A percentile compares a stretch with the other conserved stretches of the same genome.
phyloP scores from a whole-genome alignment of 2,797 vertebrate species.

The Thripadectes ignobilis region DNA sequence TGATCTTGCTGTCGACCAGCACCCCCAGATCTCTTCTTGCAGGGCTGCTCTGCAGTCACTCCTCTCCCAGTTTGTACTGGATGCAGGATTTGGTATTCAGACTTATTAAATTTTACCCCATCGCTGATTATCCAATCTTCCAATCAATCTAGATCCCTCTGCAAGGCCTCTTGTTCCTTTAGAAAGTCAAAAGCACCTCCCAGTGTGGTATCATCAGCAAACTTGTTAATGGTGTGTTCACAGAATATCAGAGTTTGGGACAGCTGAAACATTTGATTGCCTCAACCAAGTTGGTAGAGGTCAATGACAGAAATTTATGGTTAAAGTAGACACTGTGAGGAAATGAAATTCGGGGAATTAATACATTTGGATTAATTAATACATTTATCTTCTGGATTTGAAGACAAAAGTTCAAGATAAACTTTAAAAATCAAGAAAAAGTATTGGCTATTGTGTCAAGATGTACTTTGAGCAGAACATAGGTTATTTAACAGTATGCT shows the following conservation, averaged over 20 bases:
- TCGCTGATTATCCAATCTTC: accelerated
- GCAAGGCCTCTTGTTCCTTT: background rate
- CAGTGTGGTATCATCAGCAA: background rate
- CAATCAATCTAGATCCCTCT: background rate
- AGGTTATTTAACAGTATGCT: background rate
- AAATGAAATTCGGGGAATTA: background rate
- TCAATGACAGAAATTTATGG: background rate
- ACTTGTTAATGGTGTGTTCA: background rate
- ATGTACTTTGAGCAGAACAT: background rate
- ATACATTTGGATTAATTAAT: background rate
- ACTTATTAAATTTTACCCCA: background rate
- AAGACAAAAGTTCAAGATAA: background rate
- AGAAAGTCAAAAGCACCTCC: background rate
- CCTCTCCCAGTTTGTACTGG: background rate
- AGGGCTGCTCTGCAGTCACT: background rate
- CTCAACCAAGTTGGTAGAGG: background rate
- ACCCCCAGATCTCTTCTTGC: background rate
- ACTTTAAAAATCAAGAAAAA: background rate
- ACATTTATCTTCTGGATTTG: background rate
- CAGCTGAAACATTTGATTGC: background rate
- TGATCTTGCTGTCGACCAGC: background rate
- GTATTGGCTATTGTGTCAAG: background rate
- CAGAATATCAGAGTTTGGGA: background rate
- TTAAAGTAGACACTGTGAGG: background rate
- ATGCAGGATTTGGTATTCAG: background rate